Evolutionary conservation across 2,113 vertebrate genomes (phyloP).

Genomic region (Indicator maculatus): DNA sequence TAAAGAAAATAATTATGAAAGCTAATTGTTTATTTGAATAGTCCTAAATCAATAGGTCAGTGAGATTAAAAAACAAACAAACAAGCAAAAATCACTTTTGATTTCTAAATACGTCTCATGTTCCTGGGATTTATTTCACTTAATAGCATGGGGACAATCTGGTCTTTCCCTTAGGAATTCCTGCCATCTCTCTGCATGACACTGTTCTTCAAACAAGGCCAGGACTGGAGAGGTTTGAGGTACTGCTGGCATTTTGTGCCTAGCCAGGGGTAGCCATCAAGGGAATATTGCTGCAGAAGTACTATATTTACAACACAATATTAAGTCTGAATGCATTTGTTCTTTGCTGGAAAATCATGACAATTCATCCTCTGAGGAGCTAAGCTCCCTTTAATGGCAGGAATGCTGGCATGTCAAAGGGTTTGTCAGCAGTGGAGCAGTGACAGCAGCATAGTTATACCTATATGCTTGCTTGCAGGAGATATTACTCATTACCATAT

Average conservation of each 20-base stretch:
- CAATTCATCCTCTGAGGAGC: neutral
- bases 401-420: neutral
- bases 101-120: neutral
- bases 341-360: neutral
- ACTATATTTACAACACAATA: neutral
- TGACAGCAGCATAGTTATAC: neutral
- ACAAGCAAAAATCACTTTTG: neutral
- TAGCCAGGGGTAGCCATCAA: neutral
- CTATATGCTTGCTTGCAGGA: neutral
- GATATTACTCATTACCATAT: neutral
- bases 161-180: neutral
- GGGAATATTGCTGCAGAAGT: neutral
- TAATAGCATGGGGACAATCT: neutral
- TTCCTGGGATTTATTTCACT: neutral
- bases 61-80: neutral
- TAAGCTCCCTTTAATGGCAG: neutral
- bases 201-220: conserved; percentile 11
- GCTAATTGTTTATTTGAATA: neutral
- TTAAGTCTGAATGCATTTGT: conserved; percentile 22
- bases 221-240: neutral
- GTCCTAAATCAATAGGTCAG: neutral
- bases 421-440: neutral
- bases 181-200: neutral
- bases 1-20: neutral
- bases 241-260: conserved; percentile 1